phyloP scores from a whole-genome alignment of 2,888 invertebrate genomes.

The Platerodrilus igneus region DNA sequence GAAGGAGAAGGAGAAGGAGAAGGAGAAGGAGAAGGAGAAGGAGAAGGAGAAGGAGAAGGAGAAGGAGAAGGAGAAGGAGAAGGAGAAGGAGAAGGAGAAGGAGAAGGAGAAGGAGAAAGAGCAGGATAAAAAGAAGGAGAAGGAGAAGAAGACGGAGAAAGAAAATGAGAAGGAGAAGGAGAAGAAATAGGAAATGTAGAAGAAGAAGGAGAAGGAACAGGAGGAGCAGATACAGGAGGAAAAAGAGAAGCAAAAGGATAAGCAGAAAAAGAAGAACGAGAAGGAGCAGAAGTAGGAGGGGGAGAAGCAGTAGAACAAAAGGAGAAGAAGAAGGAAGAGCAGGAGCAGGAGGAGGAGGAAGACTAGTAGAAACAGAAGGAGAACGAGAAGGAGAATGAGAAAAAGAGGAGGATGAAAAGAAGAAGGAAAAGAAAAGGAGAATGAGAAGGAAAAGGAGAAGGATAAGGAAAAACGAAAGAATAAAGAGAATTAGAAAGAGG shows the following conservation, averaged over 20 bases:
- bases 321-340: background rate
- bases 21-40: background rate
- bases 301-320: background rate
- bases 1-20: background rate
- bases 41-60: background rate
- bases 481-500: background rate
- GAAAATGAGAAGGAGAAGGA: conserved; percentile 16
- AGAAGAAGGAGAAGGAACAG: no score
- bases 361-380: background rate
- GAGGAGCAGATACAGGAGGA: no score
- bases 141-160: conserved; percentile 8
- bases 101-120: background rate
- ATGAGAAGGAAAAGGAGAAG: conserved; percentile 14
- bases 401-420: background rate
- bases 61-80: background rate
- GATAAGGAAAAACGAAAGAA: conserved; percentile 12
- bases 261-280: conserved; percentile 16
- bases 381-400: background rate
- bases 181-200: background rate
- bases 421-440: conserved; percentile 14
- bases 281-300: conserved; percentile 1
- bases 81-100: background rate
- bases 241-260: no score
- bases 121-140: conserved; percentile 1
- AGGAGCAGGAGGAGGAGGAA: background rate